Evolutionary conservation across 1,140 invertebrate species (phyloP), one percentile per base, ranked within the genome.

Genomic region (Formica selysi): DNA sequence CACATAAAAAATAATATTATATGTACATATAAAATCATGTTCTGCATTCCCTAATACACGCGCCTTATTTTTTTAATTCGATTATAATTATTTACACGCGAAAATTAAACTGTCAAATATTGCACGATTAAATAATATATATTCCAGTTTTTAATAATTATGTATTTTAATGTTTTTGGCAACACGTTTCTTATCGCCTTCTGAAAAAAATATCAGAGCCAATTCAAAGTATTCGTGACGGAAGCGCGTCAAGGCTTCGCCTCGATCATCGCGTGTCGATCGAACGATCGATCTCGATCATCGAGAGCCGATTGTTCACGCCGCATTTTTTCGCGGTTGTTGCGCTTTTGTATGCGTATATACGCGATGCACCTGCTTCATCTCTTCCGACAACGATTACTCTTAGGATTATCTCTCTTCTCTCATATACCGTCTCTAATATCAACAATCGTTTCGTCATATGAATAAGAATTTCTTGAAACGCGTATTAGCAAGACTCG

Each of bases 311-410:
- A 74, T 76, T 62, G 38, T 68, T 32, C 32, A n/a, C 51, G 64
- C 10, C 13, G 10, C 13, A 11, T 81, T 36, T 61, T 36, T 67
- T 26, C 36, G 67, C 36, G 67, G 8, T 71, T 83, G 32, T 59
- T 26, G 22, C 10, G n/a, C 11, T 41, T 19, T 51, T 51, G 48
- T 16, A 16, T 51, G 19, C 13, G n/a, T 36, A 38, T 11, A 32
- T n/a, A 41, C 29, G 44, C 38, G 68, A 62, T 41, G 67, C 79
- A 74, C 38, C 79, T 83, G 79, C 54, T 26, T n/a, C 29, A 51
- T 51, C 10, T 41, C 32, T 57, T 41, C 11, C 19, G 65, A 68
- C 41, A 41, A n/a, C 44, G n/a, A 70, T 57, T 57, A 65, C n/a
- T 16, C 44, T 0, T 61, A 71, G 16, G 19, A 13, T 70, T 29